Base-by-base conservation (phyloP, 2,113 vertebrate genomes). In the Lipotes vexillifer region DNA sequence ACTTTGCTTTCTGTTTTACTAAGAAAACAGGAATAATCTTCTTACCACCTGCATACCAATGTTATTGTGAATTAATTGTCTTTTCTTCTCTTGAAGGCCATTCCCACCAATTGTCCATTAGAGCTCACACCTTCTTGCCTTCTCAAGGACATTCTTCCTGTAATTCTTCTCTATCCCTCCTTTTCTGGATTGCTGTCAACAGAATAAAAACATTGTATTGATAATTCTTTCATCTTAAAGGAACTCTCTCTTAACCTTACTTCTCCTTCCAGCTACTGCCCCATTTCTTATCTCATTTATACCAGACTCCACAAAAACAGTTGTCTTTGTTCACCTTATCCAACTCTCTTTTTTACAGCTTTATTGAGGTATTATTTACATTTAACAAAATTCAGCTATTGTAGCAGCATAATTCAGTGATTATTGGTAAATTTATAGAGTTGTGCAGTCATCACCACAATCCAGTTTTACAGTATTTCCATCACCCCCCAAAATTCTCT, bases 1-100 rank as follows among this genome's bases (percentile, higher is more conserved):
- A 88, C 41, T 63, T 83, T 93, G 44, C 29, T 88, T 94, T 94
- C 74, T 87, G 1, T 87, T 90, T 84, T 63, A 92, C 52, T 85
- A 85, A 94, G 59, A 85, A 75, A 85, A 69, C 80, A 90, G 69
- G 91, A 96, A 66, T 23, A 25, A 27, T 96, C 21, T 81, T 89
- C 18, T 21, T 29, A n/a, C 49, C 36, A 65, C 63, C 81, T 78
- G 21, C 68, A 33, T 78, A 75, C 52, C 18, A 93, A 2, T 77
- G 21, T 82, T 92, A 57, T 4, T 91, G 25, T 97, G 72, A 81
- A 57, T 68, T 88, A 44, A 74, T 36, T 88, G 72, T 92, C 41
- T 92, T 92, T 90, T 94, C 72, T 21, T 81, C 21, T 86, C 2
- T 55, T 20, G 52, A 95, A 88, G 55, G n/a, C n/a, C 25, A 6